Evolutionary conservation across 2,113 vertebrate genomes (phyloP), one percentile per base, ranked within the genome.

Genomic region (Rhynchopsitta pachyrhyncha): DNA sequence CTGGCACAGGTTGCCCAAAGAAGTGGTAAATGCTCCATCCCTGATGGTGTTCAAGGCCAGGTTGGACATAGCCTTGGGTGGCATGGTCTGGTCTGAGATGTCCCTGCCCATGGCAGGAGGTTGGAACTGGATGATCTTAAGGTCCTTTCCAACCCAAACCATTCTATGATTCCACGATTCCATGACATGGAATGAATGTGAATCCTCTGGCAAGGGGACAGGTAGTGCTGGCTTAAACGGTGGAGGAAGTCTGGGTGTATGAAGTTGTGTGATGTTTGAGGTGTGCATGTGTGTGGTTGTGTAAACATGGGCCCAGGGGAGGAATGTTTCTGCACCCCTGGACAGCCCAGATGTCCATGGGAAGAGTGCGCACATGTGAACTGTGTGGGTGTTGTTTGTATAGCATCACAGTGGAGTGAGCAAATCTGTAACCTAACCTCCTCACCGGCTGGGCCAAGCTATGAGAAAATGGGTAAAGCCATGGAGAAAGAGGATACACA

Each of bases 381-480:
- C 62, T 39, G 67, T 82, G 96, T 91, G 96, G 96, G 96, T 4
- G 92, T 94, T 80, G 27, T 33, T 80, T 69, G 82, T 73, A 85
- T n/a, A 93, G 52, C 94, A 91, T 91, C 93, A 59, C 91, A 55
- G 63, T 39, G 47, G 35, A 87, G 82, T 31, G 93, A 94, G 75
- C 63, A 90, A 80, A 88, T 77, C 9, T 29, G 93, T 95, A 95
- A 97, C 92, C 90, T 66, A 92, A 93, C 27, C 95, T 96, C 9
- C 0, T 29, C 74, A 86, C 86, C 0, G 6, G 41, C 93, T 80
- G 82, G 87, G 93, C 96, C 94, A 96, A 96, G 59, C 83, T 62
- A 80, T 96, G 96, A 97, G 96, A 92, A 95, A 97, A 96, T 87
- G 93, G 89, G 28, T 84, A 66, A 84, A 92, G 87, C 86, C 91